phyloP scores from a whole-genome alignment of 2,113 vertebrate species.

The Upupa epops region DNA sequence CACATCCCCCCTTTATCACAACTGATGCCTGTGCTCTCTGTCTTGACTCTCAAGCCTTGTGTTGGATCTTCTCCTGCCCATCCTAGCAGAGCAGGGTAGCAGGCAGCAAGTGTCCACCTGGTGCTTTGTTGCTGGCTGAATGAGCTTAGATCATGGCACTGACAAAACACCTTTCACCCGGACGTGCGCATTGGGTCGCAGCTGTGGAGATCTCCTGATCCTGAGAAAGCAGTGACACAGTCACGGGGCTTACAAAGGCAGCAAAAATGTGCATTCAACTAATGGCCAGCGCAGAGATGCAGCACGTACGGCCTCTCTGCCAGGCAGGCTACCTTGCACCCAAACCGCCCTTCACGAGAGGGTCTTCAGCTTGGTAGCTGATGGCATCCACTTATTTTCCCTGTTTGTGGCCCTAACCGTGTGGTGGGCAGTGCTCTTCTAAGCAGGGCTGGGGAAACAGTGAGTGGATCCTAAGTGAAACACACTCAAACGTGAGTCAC shows the following conservation, averaged over 20 bases:
- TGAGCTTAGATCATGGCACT: too few species aligned
- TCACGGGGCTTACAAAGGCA: background rate
- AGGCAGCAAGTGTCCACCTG: too few species aligned
- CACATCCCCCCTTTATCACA: too few species aligned
- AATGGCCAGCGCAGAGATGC: background rate
- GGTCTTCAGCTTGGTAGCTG: background rate
- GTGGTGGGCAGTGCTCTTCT: background rate
- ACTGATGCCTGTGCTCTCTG: too few species aligned
- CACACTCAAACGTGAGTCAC: background rate
- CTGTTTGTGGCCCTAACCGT: background rate
- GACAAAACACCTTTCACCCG: too few species aligned
- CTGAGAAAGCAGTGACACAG: too few species aligned
- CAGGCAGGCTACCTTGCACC: background rate
- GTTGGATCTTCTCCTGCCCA: too few species aligned
- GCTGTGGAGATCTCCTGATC: too few species aligned
- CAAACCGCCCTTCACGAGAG: background rate
- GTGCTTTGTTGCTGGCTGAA: too few species aligned
- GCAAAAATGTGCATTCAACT: background rate
- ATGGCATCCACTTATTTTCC: background rate
- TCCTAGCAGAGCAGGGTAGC: too few species aligned
- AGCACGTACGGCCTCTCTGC: background rate
- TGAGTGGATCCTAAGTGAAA: background rate
- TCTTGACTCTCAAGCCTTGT: too few species aligned
- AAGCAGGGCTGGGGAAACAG: background rate
- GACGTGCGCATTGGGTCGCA: too few species aligned